Conservation (phyloP, 92 coral and sea anemone genomes). For the Muricea muricata region DNA sequence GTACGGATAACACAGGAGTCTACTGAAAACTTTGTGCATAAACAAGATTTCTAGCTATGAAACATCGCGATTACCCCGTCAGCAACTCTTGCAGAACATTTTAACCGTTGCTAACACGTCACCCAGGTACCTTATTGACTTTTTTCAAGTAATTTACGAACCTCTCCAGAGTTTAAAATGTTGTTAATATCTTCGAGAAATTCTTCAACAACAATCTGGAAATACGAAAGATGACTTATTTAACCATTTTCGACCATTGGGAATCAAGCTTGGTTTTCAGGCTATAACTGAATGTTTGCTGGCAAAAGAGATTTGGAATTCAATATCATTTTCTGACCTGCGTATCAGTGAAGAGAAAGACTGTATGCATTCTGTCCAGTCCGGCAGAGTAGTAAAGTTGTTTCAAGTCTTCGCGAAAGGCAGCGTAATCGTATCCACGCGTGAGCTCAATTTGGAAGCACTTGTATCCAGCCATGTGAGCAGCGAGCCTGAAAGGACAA, state of each 20-base stretch:
- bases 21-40: background rate
- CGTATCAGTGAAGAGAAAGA: conserved; percentile 94
- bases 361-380: conserved; percentile 89
- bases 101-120: too few species aligned
- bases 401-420: conserved; percentile 96
- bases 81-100: too few species aligned
- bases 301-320: too few species aligned
- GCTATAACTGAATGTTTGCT: too few species aligned
- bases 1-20: background rate
- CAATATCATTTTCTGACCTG: conserved; percentile 64
- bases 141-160: too few species aligned
- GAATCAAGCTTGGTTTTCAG: too few species aligned
- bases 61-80: too few species aligned
- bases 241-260: too few species aligned
- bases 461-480: conserved; percentile 94
- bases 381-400: conserved; percentile 92
- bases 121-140: too few species aligned
- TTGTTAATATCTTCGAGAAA: conserved; percentile 97
- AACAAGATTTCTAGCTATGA: too few species aligned
- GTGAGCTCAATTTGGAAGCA: conserved; percentile 99
- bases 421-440: conserved; percentile 89
- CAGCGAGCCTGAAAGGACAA: conserved; percentile 97
- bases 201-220: conserved; percentile 96
- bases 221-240: background rate
- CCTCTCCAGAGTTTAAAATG: conserved; percentile 98